A percentile compares a stretch with the other conserved stretches of the same genome.
Evolutionary conservation across 2,113 vertebrate genomes (phyloP).

Genomic region (Calyptommatus sinebrachiatus): DNA sequence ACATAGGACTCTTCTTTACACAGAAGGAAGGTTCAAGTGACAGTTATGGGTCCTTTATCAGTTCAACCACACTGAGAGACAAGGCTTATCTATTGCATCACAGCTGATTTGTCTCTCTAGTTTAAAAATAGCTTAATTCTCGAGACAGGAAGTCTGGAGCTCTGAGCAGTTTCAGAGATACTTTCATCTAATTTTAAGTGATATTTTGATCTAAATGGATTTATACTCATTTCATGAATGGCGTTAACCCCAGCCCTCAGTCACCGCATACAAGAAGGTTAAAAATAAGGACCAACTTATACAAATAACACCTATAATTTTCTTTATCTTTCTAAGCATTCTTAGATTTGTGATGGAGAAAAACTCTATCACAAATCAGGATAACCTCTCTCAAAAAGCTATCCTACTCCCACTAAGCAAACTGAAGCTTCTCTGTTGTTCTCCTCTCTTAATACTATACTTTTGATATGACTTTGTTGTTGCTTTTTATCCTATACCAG

Average conservation of each 20-base stretch:
- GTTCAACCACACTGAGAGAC: not conserved
- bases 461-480: not conserved
- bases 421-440: not conserved
- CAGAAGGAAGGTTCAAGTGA: not conserved
- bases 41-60: not conserved
- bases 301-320: slow-evolving; percentile 14
- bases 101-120: slow-evolving; percentile 40
- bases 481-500: not conserved
- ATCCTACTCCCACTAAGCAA: not conserved
- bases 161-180: slow-evolving; percentile 37
- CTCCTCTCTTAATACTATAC: not conserved
- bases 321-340: slow-evolving; percentile 13
- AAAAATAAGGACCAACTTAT: slow-evolving; percentile 15
- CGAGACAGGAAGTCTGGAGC: slow-evolving; percentile 35
- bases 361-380: slow-evolving; percentile 8
- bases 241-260: slow-evolving; percentile 23
- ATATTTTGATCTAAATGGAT: slow-evolving; percentile 29
- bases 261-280: slow-evolving; percentile 31
- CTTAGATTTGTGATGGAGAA: not conserved
- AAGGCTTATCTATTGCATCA: not conserved
- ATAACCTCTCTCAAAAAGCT: not conserved
- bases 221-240: slow-evolving; percentile 30
- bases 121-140: slow-evolving; percentile 33
- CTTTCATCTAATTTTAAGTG: slow-evolving; percentile 41
- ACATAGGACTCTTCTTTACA: not conserved